Evolutionary conservation across 2,888 invertebrate genomes (phyloP).

Genomic region (Agrotis clavis): DNA sequence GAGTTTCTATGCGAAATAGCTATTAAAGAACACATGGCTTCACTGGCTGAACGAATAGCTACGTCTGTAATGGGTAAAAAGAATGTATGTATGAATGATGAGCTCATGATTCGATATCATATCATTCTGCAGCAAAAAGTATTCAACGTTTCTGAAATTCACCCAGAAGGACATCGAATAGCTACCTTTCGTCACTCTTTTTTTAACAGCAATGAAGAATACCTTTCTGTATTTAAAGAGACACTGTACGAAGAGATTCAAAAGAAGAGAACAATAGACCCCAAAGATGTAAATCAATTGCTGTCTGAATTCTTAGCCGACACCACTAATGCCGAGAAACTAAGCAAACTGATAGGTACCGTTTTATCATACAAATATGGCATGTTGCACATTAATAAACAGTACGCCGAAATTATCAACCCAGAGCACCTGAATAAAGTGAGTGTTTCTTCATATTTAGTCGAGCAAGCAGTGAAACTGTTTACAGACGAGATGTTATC

Average conservation of each 20-base stretch:
- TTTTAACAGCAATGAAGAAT: slow-evolving; percentile 8
- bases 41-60: slow-evolving; percentile 4
- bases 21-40: not conserved
- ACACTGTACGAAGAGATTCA: not conserved
- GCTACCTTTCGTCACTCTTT: slow-evolving; percentile 4
- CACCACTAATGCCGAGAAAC: not conserved
- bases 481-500: slow-evolving; percentile 19
- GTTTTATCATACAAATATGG: slow-evolving; percentile 4
- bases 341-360: slow-evolving; percentile 13
- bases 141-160: not conserved
- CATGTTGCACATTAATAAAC: not conserved
- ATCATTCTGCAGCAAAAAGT: slow-evolving; percentile 3
- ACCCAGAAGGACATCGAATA: not conserved
- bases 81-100: not conserved
- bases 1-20: not conserved
- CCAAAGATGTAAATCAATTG: not conserved
- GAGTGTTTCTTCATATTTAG: not conserved
- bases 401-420: not conserved
- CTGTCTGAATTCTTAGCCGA: not conserved
- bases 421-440: not conserved
- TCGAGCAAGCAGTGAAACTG: slow-evolving; percentile 7
- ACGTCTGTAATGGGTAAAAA: not conserved
- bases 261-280: not conserved
- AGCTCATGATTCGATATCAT: not conserved
- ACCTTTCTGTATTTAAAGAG: not conserved